Evolutionary conservation across 2,888 invertebrate species (phyloP), one percentile per base, ranked within the genome.

Genomic region (Girardia tigrina): DNA sequence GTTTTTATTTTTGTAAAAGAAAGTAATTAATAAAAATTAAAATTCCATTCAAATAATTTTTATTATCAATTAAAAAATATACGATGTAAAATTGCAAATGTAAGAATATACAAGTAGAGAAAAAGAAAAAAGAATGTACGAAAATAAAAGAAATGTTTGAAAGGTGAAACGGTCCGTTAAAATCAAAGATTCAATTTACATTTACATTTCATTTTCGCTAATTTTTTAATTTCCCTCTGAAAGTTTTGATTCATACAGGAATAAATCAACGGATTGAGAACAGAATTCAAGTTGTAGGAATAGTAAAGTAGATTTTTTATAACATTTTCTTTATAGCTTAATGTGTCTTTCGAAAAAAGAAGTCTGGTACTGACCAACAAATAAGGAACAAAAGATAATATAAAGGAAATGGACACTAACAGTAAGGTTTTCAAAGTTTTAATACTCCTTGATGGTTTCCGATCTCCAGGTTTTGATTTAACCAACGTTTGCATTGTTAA

Each of bases 191-290:
- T 4, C n/a, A 56, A 56, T 56, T 56, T 56, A 12, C 56, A 56
- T n/a, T 56, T n/a, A 56, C 56, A 56, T 16, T n/a, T 56, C n/a
- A 56, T 6, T 56, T 56, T 56, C 4, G 23, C 8, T 56, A 56
- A 23, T 56, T 56, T 56, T 56, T 56, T 56, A n/a, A 56, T 6
- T 56, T 56, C 56, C n/a, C n/a, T 56, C 23, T 56, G 56, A 56
- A 56, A 56, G 23, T 56, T 20, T n/a, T n/a, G 56, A 56, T 56
- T 56, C 56, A 56, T 56, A 56, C 56, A 56, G n/a, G 56, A 56
- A 16, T 56, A 56, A 56, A 56, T 56, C 56, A 56, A 56, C n/a
- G 56, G 56, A 23, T 56, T 56, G n/a, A 56, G 23, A 16, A 56
- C 8, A 20, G 56, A 56, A 56, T 56, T 56, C n/a, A 56, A n/a